Conservation (phyloP, 2,113 vertebrate genomes). For the Indicator maculatus region DNA sequence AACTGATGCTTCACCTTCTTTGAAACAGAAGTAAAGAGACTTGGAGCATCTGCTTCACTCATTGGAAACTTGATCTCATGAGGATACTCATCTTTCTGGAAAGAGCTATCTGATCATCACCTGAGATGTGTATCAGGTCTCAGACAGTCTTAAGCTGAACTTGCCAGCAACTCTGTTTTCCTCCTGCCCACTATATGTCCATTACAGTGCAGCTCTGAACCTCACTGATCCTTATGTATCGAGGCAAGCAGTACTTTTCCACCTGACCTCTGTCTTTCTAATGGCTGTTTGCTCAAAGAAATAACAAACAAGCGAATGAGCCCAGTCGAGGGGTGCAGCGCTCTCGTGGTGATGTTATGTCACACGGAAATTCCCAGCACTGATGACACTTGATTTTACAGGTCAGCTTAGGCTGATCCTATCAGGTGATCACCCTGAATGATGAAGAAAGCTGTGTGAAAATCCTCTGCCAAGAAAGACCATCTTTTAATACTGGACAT, state of each 20-base stretch:
- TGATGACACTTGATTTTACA: background rate
- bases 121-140: constrained; percentile 4
- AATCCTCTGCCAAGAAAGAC: background rate
- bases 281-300: background rate
- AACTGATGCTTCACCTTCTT: background rate
- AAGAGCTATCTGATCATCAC: background rate
- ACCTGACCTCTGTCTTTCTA: background rate
- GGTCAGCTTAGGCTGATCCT: constrained; percentile 44
- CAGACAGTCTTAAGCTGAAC: background rate
- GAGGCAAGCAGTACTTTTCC: background rate
- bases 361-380: constrained; percentile 20
- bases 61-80: background rate
- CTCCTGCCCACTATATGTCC: background rate
- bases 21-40: background rate
- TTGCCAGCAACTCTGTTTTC: background rate
- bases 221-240: rapidly evolving
- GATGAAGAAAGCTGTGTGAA: constrained; percentile 1
- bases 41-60: background rate
- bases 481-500: background rate
- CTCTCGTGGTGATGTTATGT: background rate
- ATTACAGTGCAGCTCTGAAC: background rate
- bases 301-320: no score
- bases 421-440: background rate
- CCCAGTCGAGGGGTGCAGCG: background rate
- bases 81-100: constrained; percentile 26